These are phyloP conservation scores for Micrasema minimum DNA, from an alignment of 1,140 invertebrate genomes.

Conservation along the genomic window DNA sequence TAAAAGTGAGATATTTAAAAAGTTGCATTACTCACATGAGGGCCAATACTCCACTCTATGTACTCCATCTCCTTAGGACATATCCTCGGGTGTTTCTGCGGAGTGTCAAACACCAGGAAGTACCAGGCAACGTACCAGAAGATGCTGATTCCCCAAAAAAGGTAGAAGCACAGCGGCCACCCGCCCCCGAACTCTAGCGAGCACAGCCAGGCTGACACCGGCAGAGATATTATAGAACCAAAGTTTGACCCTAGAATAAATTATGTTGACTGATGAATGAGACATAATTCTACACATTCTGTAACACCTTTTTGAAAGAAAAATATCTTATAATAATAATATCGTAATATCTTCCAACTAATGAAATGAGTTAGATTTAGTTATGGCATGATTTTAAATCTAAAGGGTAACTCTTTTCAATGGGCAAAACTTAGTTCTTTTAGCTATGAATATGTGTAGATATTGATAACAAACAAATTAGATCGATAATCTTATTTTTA, in stretches of 20 bases:
- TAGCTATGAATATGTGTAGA: too few species aligned
- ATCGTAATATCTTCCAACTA: too few species aligned
- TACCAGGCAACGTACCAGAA: slow-evolving; percentile 85
- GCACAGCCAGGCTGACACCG: slow-evolving; percentile 79
- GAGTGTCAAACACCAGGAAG: slow-evolving; percentile 78
- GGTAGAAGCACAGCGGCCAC: slow-evolving; percentile 84
- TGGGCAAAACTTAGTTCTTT: too few species aligned
- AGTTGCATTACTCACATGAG: slow-evolving; percentile 54
- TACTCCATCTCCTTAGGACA: slow-evolving; percentile 74
- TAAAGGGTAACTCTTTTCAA: too few species aligned
- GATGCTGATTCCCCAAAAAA: slow-evolving; percentile 79
- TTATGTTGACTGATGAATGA: background rate
- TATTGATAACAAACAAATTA: too few species aligned
- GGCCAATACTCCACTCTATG: slow-evolving; percentile 72
- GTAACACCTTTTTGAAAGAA: too few species aligned
- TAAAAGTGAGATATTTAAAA: too few species aligned
- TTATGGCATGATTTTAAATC: too few species aligned
- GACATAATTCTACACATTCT: too few species aligned
- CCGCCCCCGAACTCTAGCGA: slow-evolving; percentile 75
- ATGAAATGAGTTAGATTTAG: too few species aligned
- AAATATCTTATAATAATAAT: too few species aligned
- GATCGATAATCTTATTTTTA: too few species aligned
- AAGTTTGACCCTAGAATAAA: slow-evolving; percentile 71
- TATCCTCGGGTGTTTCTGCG: slow-evolving; percentile 84
- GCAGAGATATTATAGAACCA: slow-evolving; percentile 80